Percentiles rank a stretch among this genome's conserved stretches.
These are phyloP conservation scores for Drosophila rhopaloa DNA, from an alignment of 1,140 invertebrate genomes.

Conservation along the genomic window DNA sequence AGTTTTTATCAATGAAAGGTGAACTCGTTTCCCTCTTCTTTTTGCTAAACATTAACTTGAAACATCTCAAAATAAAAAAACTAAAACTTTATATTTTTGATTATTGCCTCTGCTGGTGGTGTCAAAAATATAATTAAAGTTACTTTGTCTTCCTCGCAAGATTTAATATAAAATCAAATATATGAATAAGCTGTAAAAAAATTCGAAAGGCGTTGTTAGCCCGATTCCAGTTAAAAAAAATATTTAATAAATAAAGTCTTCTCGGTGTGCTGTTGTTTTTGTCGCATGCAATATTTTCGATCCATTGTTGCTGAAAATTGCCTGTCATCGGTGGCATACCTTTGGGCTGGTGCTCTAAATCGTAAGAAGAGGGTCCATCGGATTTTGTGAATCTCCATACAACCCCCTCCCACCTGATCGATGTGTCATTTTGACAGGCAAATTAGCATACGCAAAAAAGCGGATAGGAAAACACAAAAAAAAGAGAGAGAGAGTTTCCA, in stretches of 20 bases:
- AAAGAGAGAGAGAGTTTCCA: not conserved
- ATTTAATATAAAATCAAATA: no score
- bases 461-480: conserved; percentile 6
- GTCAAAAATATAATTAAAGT: no score
- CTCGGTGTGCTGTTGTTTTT: conserved; percentile 16
- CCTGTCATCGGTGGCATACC: conserved; percentile 30
- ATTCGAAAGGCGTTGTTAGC: no score
- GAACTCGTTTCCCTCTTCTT: no score
- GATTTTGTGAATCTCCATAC: not conserved
- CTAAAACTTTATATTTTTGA: no score
- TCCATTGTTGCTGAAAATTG: conserved; percentile 13
- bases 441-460: conserved; percentile 66
- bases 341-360: conserved; percentile 18
- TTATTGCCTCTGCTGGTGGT: no score
- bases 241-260: not conserved
- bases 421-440: conserved; percentile 71
- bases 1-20: no score
- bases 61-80: no score
- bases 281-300: not conserved
- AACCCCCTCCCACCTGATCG: conserved; percentile 39
- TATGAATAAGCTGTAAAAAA: no score
- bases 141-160: no score
- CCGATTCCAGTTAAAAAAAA: no score
- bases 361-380: not conserved
- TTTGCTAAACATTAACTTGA: no score